Evolutionary conservation across 2,888 invertebrate species (phyloP).

Genomic region (Crematogaster levior): DNA sequence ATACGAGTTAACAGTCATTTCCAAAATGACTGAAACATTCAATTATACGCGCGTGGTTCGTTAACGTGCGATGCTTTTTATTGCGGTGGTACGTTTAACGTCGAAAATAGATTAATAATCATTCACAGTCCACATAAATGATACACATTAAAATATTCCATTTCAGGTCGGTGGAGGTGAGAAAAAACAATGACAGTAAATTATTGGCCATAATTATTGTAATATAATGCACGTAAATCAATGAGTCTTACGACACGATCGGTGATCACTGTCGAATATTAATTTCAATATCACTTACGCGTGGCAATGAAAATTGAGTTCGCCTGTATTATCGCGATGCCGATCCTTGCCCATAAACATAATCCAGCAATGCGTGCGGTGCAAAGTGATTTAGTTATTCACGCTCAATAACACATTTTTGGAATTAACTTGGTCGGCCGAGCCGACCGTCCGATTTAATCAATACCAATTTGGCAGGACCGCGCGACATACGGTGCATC

Average conservation of each 20-base stretch:
- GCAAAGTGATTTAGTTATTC: conserved; percentile 52
- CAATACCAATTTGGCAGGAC: conserved; percentile 39
- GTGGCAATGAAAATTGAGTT: conserved; percentile 45
- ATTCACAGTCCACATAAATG: conserved; percentile 72
- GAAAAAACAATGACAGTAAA: conserved; percentile 44
- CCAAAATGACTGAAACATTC: conserved; percentile 72
- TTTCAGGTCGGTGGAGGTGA: conserved; percentile 63
- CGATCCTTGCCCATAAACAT: conserved; percentile 49
- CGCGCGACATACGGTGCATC: conserved; percentile 12
- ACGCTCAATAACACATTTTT: conserved; percentile 53
- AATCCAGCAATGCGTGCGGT: conserved; percentile 45
- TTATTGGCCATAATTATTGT: conserved; percentile 32
- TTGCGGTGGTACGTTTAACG: conserved; percentile 74
- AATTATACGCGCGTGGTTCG: conserved; percentile 77
- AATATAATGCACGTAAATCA: conserved; percentile 13
- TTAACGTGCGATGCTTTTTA: conserved; percentile 77
- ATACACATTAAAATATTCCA: conserved; percentile 72
- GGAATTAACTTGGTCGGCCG: conserved; percentile 43
- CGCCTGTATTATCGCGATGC: conserved; percentile 32
- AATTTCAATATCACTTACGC: conserved; percentile 48
- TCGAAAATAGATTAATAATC: conserved; percentile 80
- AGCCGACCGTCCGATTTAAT: conserved; percentile 42
- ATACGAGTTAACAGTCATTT: conserved; percentile 72
- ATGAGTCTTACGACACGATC: conserved; percentile 21
- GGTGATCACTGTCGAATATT: conserved; percentile 35